Percentiles rank a stretch among this genome's conserved stretches.
Evolutionary conservation across 2,888 invertebrate genomes (phyloP).

Genomic region (Meandrusa payeni): DNA sequence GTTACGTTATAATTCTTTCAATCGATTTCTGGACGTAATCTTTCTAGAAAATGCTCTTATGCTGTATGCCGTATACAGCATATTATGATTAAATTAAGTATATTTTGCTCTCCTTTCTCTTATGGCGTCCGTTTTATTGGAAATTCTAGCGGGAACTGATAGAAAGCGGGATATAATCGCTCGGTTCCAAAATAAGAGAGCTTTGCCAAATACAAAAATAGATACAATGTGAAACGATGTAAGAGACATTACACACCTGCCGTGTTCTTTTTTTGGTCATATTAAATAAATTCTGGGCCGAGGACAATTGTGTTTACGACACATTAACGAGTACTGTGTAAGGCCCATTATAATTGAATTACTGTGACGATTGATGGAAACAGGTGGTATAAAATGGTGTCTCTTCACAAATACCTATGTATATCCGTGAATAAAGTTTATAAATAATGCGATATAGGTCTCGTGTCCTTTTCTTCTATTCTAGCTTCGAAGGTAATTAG

Average conservation of each 20-base stretch:
- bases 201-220: slow-evolving; percentile 63
- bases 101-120: slow-evolving; percentile 30
- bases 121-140: slow-evolving; percentile 37
- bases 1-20: slow-evolving; percentile 32
- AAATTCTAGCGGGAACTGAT: slow-evolving; percentile 42
- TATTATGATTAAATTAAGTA: slow-evolving; percentile 39
- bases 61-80: slow-evolving; percentile 66
- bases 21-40: slow-evolving; percentile 49
- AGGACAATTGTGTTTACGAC: background rate
- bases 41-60: slow-evolving; percentile 50
- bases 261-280: slow-evolving; percentile 2
- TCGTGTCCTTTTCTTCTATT: no score
- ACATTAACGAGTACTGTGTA: background rate
- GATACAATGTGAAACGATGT: slow-evolving; percentile 39
- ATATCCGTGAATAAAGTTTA: no score
- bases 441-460: no score
- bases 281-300: slow-evolving; percentile 6
- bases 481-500: no score
- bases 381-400: no score
- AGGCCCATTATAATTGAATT: no score
- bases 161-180: slow-evolving; percentile 41
- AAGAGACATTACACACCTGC: slow-evolving; percentile 30
- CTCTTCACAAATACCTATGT: no score
- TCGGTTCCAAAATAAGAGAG: slow-evolving; percentile 37
- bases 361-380: no score